Evolutionary conservation across 2,888 invertebrate species (phyloP), one percentile per base, ranked within the genome.

Genomic region (Drosophila nr. medialis): DNA sequence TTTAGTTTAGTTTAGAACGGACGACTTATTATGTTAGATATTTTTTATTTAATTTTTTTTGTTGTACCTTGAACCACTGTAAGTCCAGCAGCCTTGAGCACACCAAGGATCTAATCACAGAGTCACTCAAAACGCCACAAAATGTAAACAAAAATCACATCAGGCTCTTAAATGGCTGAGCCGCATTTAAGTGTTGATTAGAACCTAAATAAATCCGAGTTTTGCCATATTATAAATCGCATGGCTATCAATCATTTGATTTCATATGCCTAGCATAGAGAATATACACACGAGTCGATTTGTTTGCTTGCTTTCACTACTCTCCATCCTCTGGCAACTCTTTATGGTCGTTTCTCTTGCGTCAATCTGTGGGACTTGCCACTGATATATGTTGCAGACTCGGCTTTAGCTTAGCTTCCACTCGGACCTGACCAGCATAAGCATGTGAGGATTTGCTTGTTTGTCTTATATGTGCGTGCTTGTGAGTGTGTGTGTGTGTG

Each of bases 281-380:
- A 50, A 79, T 70, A 42, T 42, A 50, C 38, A 51, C 29, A 45
- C 34, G 42, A 45, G 56, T 71, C 77, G 77, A 48, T 32, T 24
- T 51, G 10, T 45, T 53, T 51, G 29, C 27, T 56, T 38, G 24
- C 30, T 45, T 18, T n/a, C 36, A 18, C n/a, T 27, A n/a, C 51
- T 30, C 50, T 42, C 11, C 27, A 40, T 4, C 49, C 18, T 2
- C 10, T 6, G 24, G 45, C 54, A 80, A 66, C 72, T 64, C 77
- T 77, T 77, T 67, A 72, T 67, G 79, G 60, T 64, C 48, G 58
- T 66, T 68, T 53, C 61, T 58, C 48, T 32, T 49, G 59, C 77
- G 87, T 83, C 86, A 83, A 87, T 83, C 86, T 83, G 82, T 79
- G 59, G 48, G 42, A 55, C 59, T 58, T 68, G 65, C 72, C 75